These are phyloP conservation scores for Turnix velox DNA, from an alignment of 2,113 vertebrate species.

Conservation along the genomic window DNA sequence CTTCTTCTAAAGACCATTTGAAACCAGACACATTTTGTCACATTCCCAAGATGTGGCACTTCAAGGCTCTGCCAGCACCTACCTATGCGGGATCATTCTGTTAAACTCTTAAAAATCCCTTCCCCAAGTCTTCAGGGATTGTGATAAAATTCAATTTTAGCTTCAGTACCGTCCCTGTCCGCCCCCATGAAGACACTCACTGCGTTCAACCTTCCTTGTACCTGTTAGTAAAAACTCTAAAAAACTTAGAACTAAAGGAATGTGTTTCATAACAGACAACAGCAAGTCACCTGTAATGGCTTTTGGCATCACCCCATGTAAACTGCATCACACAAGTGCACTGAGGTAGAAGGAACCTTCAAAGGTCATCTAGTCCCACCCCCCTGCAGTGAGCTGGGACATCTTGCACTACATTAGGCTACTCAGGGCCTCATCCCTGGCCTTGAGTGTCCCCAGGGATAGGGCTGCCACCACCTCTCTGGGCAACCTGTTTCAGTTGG, in stretches of 20 bases:
- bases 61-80: background rate
- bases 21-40: background rate
- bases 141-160: background rate
- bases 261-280: background rate
- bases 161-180: rapidly evolving
- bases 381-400: too few species aligned
- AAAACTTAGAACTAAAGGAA: background rate
- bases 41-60: background rate
- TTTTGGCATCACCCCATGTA: background rate
- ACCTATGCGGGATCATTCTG: background rate
- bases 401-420: too few species aligned
- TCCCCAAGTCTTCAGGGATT: background rate
- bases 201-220: background rate
- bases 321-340: too few species aligned
- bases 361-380: too few species aligned
- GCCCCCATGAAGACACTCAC: background rate
- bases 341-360: too few species aligned
- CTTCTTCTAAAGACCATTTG: background rate
- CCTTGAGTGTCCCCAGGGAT: too few species aligned
- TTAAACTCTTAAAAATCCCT: background rate
- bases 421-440: too few species aligned
- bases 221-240: background rate
- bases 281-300: background rate
- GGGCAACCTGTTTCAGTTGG: too few species aligned
- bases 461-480: too few species aligned